Base-by-base conservation (phyloP, 2,797 vertebrate genomes). In the Urosaurus nigricauda region DNA sequence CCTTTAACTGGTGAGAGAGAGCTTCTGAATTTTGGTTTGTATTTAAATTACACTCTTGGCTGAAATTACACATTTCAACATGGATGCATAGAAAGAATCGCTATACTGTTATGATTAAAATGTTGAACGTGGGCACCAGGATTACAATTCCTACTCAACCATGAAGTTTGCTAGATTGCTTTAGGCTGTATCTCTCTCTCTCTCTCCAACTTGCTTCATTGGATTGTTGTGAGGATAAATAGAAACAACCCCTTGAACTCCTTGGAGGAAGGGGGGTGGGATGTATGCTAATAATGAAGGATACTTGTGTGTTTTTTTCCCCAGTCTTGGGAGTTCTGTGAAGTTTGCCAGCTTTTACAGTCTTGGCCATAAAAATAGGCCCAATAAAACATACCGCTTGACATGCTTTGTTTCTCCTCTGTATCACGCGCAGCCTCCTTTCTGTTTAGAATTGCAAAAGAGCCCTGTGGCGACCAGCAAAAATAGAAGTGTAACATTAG, bases 401-500 rank as follows among this genome's bases (percentile, higher is more conserved):
- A 86, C 71, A 63, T 86, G 79, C 70, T 86, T 86, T 56, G 88
- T 89, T 89, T 75, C 79, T 68, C n/a, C 35, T 68, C 29, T n/a
- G 51, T 82, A 0, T 85, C 4, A 2, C 6, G 37, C 0, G 0
- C 0, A 32, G 37, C 58, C 68, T 40, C 43, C 58, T 40, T 58
- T 83, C 87, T 29, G 43, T 77, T 89, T 16, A 63, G 71, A 78
- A 83, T 71, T 88, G 79, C 83, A 88, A 75, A 90, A 90, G 79
- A 19, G 85, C 88, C 58, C 11, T 2, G 83, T 71, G 1, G 43
- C 81, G 83, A 84, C 56, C 37, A 29, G 40, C 37, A 58, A n/a
- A 17, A 32, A 89, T 86, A 86, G 84, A 83, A 89, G 88, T 29
- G 84, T 86, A 89, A 89, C 79, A 86, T 83, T 77, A 89, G 84